These are phyloP conservation scores for Charaxes varanes DNA, from an alignment of 1,140 invertebrate genomes.

Conservation along the genomic window DNA sequence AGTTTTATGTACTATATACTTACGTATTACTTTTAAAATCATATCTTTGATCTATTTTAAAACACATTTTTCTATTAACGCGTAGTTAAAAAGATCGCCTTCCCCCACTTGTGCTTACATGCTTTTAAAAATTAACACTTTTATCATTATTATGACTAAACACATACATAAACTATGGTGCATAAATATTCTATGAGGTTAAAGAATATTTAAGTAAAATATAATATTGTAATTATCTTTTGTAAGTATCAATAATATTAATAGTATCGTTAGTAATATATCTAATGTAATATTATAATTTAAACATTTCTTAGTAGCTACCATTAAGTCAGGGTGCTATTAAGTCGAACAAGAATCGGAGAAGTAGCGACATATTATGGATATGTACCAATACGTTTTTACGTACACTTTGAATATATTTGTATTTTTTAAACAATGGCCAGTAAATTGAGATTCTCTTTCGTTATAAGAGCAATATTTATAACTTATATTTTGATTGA, in stretches of 20 bases:
- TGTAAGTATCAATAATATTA: conserved; percentile 38
- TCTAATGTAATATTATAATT: conserved; percentile 20
- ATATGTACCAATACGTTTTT: too few relatives aligned
- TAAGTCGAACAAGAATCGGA: conserved; percentile 1
- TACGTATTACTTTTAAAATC: conserved; percentile 11
- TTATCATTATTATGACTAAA: conserved; percentile 30
- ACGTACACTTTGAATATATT: too few relatives aligned
- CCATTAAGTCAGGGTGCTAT: conserved; percentile 30
- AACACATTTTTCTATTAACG: conserved; percentile 19
- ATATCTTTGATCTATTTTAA: conserved; percentile 18
- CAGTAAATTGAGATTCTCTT: too few relatives aligned
- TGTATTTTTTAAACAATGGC: not conserved
- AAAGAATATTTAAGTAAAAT: conserved; percentile 43
- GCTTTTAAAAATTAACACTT: conserved; percentile 18
- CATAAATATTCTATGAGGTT: conserved; percentile 46
- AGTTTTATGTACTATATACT: conserved; percentile 17
- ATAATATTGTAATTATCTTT: conserved; percentile 37
- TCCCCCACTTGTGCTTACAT: conserved; percentile 15
- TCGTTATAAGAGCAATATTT: too few relatives aligned
- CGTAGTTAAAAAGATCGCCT: conserved; percentile 22
- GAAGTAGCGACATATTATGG: not conserved
- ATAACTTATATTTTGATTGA: too few relatives aligned
- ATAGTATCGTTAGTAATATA: conserved; percentile 28
- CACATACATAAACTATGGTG: conserved; percentile 46
- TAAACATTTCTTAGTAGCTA: not conserved